Base-by-base conservation (phyloP, 2,888 invertebrate genomes). In the Drosophila nr. fundita region DNA sequence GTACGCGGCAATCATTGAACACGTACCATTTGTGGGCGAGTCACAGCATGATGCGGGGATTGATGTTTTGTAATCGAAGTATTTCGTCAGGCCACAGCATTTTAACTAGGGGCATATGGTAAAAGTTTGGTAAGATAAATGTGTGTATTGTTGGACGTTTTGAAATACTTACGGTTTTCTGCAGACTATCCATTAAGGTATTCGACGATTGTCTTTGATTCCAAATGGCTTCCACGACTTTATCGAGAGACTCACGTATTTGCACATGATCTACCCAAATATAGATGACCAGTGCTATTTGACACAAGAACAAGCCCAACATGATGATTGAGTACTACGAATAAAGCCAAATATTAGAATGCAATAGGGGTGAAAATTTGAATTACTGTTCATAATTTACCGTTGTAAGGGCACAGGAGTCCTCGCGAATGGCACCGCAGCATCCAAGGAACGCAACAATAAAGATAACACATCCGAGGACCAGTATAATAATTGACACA, bases 391-490 rank as follows among this genome's bases (percentile, higher is more conserved):
- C 3, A 11, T 3, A 29, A 61, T 10, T 94, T 94, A 97, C 97
- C 90, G 96, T 96, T 92, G 97, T 95, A 59, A 96, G 95, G 95
- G 97, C 96, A 93, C 97, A 97, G 91, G 97, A 95, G 91, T 96
- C 97, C 93, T 98, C 97, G 77, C 96, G 95, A 80, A 97, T 95
- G 15, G 98, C 97, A 38, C 98, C 98, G 91, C 97, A 98, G 93
- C 98, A 98, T 73, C 98, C 98, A 91, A 98, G 96, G 94, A 97
- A 97, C 0, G 97, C 96, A 76, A 98, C 96, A 81, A 97, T 91
- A 91, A 97, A 97, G 86, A 97, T 95, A 30, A 96, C 89, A 32
- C 95, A 94, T 18, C 97, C 97, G 76, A 97, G 93, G 50, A 96
- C 93, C 78, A 97, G 95, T 79, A 96, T 94, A 53, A 95, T 91